phyloP scores from a whole-genome alignment of 2,888 invertebrate genomes.

The Willowsia nigromaculata region DNA sequence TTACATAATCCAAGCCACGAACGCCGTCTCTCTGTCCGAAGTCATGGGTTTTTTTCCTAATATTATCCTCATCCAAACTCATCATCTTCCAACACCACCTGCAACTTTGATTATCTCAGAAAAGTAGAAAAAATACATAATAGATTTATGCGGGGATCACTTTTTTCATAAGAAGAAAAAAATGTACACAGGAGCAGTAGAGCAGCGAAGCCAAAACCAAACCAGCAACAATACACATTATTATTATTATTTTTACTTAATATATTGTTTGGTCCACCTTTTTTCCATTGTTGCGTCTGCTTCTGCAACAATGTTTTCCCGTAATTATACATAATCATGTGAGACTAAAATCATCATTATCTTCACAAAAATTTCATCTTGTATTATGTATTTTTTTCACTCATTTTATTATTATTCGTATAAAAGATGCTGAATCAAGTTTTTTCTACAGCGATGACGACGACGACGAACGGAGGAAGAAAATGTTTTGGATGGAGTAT shows the following conservation, averaged over 20 bases:
- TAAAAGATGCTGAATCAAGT: slow-evolving; percentile 39
- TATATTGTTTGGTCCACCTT: slow-evolving; percentile 13
- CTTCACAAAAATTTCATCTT: slow-evolving; percentile 76
- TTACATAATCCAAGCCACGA: too few relatives aligned
- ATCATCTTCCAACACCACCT: neutral
- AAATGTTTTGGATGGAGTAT: slow-evolving; percentile 37
- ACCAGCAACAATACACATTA: slow-evolving; percentile 5
- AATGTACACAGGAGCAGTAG: neutral
- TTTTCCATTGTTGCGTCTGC: neutral
- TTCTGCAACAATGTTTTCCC: slow-evolving; percentile 57
- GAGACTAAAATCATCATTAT: slow-evolving; percentile 78
- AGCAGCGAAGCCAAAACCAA: neutral
- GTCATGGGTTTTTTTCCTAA: too few relatives aligned
- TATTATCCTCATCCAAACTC: neutral
- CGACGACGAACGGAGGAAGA: neutral
- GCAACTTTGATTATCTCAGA: neutral
- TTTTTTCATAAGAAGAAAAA: too few relatives aligned
- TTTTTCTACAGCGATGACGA: neutral
- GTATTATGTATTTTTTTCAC: slow-evolving; percentile 70
- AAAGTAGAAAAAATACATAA: neutral
- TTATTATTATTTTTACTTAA: neutral
- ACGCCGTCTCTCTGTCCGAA: too few relatives aligned
- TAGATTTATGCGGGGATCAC: neutral
- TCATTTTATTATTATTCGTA: slow-evolving; percentile 74
- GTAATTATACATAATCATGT: slow-evolving; percentile 78